Conservation (phyloP, 1,140 invertebrate species). For the Parapsyche elsis region DNA sequence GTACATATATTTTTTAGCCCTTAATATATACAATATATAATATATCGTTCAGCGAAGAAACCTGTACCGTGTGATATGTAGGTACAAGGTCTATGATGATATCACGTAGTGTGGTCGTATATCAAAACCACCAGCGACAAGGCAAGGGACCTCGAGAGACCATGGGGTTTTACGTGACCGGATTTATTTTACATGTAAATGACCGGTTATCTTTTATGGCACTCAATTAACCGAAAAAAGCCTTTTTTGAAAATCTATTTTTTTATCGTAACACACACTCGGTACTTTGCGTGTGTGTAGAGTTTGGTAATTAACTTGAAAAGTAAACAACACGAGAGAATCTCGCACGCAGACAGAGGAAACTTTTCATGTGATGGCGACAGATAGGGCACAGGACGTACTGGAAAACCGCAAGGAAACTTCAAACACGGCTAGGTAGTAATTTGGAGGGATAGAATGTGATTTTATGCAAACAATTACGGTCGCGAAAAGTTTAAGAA, state of each 20-base stretch:
- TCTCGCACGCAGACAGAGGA: neutral
- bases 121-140: conserved; percentile 22
- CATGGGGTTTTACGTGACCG: neutral
- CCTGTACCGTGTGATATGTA: neutral
- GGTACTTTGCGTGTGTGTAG: neutral
- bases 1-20: neutral
- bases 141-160: conserved; percentile 27
- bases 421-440: conserved; percentile 39
- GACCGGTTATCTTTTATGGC: conserved; percentile 6
- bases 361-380: conserved; percentile 16
- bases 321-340: conserved; percentile 9
- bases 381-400: neutral
- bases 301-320: conserved; percentile 24
- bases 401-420: conserved; percentile 27
- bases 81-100: conserved; percentile 25
- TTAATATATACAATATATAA: neutral
- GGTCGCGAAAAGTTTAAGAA: conserved; percentile 25
- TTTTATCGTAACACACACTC: too few relatives aligned
- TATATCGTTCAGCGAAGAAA: neutral
- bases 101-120: conserved; percentile 35
- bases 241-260: neutral
- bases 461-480: conserved; percentile 51
- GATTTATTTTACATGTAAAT: conserved; percentile 23
- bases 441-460: conserved; percentile 50
- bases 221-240: conserved; percentile 15